A percentile compares a stretch with the other conserved stretches of the same genome.
These are phyloP conservation scores for Sandelia bainsii DNA, from an alignment of 2,797 vertebrate genomes.

Conservation along the genomic window DNA sequence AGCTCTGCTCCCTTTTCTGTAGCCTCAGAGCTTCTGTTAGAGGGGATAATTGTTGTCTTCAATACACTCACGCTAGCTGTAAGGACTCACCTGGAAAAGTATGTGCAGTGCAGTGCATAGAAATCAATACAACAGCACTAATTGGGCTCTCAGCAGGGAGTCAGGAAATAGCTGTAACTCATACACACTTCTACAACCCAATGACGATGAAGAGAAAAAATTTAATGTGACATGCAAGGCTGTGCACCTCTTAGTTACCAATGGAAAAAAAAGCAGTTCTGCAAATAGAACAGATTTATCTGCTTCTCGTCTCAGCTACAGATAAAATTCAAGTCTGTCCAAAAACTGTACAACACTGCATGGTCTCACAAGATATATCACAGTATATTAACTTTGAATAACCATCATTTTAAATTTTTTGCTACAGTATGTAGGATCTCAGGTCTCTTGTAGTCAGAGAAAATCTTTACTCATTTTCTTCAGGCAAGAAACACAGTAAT, in stretches of 20 bases:
- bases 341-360: constrained; percentile 8
- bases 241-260: constrained; percentile 33
- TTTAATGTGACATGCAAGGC: constrained; percentile 40
- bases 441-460: constrained; percentile 9
- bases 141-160: constrained; percentile 66
- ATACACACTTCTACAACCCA: constrained; percentile 37
- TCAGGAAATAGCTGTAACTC: constrained; percentile 49
- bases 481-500: not conserved
- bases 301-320: constrained; percentile 28
- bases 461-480: constrained; percentile 35
- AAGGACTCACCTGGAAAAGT: constrained; percentile 72
- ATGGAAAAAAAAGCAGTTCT: constrained; percentile 21
- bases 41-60: constrained; percentile 81
- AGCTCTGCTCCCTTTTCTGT: constrained; percentile 76
- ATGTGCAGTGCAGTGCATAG: constrained; percentile 44
- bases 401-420: not conserved
- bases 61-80: constrained; percentile 47
- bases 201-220: constrained; percentile 50
- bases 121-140: constrained; percentile 67
- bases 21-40: constrained; percentile 73
- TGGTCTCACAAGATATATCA: not conserved
- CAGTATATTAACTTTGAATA: constrained; percentile 6
- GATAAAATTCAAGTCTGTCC: constrained; percentile 35
- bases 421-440: constrained; percentile 5
- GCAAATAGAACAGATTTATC: constrained; percentile 47